Base-by-base conservation (phyloP, 1,140 invertebrate species). In the Trichomalopsis sarcophagae region DNA sequence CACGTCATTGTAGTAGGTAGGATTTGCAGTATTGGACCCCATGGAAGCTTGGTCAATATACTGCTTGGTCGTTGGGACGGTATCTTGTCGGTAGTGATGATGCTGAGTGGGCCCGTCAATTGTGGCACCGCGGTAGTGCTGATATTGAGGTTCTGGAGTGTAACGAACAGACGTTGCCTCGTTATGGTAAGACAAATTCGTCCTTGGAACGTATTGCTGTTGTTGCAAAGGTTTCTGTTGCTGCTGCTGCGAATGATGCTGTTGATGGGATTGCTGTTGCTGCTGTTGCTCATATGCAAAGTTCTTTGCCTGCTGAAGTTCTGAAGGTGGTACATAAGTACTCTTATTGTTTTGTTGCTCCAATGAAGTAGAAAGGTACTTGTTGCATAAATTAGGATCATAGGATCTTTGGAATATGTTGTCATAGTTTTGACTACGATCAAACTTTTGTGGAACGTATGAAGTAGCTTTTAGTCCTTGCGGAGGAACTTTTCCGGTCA, bases 241-340 rank as follows among this genome's bases (percentile, higher is more conserved):
- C 6, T 69, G 17, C 9, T 68, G 17, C 21, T 68, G n/a, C 68
- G 23, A 71, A 23, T 23, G 27, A n/a, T 69, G 68, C 6, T 23
- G n/a, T 76, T 76, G 74, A 40, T 76, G 74, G n/a, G 21, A 21
- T 62, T 55, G 76, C n/a, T 88, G 87, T 79, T 78, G 86, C 30
- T 88, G 87, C 81, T 82, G 86, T n/a, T 90, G 86, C 23, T 84
- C 87, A 44, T 91, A 91, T 75, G 71, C 88, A 74, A 89, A 88
- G 33, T 86, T 92, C 69, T 90, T 88, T 7, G 84, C 86, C 36
- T 89, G 88, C 73, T 93, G 93, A 10, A 93, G 81, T 81, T 93
- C 93, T 0, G 92, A 93, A 1, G 92, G 93, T 21, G 92, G 92
- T 2, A 93, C 93, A n/a, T 93, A 93, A 36, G 92, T 90, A 74